phyloP scores from a whole-genome alignment of 2,797 vertebrate genomes.

The Valencia hispanica region DNA sequence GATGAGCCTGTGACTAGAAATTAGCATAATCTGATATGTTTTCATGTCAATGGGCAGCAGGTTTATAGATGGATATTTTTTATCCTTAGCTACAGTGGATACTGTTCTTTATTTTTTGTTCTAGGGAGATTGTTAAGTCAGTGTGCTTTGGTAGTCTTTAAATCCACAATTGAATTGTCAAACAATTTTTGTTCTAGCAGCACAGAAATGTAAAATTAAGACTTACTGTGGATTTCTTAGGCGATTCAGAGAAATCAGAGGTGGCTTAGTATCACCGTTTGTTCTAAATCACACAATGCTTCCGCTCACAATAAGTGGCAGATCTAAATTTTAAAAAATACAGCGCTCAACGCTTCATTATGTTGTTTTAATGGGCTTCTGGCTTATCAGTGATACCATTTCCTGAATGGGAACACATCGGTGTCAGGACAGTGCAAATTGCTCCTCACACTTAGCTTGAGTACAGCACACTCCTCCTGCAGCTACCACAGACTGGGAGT shows the following conservation, averaged over 20 bases:
- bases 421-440: not conserved
- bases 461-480: too few species aligned
- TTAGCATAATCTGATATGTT: not conserved
- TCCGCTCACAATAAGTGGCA: not conserved
- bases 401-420: not conserved
- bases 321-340: not conserved
- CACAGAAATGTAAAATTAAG: not conserved
- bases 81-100: not conserved
- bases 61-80: not conserved
- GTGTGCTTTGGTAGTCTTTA: not conserved
- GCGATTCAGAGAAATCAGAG: not conserved
- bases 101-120: not conserved
- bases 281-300: not conserved
- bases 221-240: not conserved
- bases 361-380: not conserved
- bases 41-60: not conserved
- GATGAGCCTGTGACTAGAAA: constrained; percentile 5
- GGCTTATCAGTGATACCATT: not conserved
- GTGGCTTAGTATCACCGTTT: not conserved
- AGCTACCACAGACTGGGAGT: too few species aligned
- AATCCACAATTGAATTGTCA: not conserved
- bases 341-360: not conserved
- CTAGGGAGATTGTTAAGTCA: not conserved
- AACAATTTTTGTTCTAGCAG: not conserved
- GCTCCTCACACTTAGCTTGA: too few species aligned